phyloP scores from a whole-genome alignment of 2,113 vertebrate genomes.

The Drymodes brunneopygia region DNA sequence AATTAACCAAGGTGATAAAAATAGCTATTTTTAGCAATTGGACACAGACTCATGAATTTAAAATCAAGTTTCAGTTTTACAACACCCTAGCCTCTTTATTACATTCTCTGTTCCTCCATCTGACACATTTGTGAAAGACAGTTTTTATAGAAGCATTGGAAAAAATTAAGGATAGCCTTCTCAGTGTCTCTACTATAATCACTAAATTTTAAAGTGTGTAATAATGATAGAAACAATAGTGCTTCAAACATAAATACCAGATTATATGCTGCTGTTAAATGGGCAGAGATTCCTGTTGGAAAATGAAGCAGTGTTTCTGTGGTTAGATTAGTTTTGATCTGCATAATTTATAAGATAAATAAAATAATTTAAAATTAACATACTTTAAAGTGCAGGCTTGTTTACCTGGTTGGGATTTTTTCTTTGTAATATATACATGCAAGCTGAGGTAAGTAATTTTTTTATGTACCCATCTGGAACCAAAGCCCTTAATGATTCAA shows the following conservation, averaged over 20 bases:
- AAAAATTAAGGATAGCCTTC: neutral
- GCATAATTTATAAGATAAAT: neutral
- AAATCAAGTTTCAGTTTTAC: neutral
- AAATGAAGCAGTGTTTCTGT: neutral
- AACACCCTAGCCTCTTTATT: neutral
- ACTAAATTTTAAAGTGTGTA: neutral
- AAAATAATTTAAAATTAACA: neutral
- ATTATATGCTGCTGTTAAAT: neutral
- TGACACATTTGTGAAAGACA: neutral
- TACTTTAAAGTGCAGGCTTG: neutral
- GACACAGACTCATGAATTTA: neutral
- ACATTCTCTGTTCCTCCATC: neutral
- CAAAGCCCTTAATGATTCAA: constrained; percentile 14
- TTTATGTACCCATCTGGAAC: constrained; percentile 37
- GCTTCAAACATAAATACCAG: neutral
- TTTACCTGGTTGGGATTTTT: neutral
- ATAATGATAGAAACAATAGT: neutral
- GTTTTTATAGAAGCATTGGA: neutral
- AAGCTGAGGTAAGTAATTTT: constrained; percentile 42
- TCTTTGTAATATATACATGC: neutral
- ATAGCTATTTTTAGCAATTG: neutral
- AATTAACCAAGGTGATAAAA: neutral
- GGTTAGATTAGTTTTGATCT: neutral
- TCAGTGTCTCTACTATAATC: neutral
- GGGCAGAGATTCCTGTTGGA: neutral